Conservation (phyloP, 1,140 invertebrate genomes). For the Diorhabda carinulata region DNA sequence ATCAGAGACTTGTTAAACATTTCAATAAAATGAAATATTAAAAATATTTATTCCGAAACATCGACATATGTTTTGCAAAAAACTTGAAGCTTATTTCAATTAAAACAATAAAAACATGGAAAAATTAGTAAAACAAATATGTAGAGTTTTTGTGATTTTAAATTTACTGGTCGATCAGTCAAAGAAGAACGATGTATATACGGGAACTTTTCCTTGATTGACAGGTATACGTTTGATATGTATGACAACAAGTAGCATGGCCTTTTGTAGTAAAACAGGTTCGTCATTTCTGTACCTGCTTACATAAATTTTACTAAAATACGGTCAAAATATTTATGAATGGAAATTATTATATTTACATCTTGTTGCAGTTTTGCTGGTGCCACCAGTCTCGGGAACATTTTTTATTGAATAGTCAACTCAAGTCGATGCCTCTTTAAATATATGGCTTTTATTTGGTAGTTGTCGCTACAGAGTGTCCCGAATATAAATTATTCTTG, state of each 20-base stretch:
- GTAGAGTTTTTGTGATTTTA: conserved; percentile 31
- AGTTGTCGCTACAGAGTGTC: neutral
- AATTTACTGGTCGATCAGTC: conserved; percentile 29
- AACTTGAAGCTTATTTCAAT: conserved; percentile 25
- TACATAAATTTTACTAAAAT: conserved; percentile 33
- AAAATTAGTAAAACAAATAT: conserved; percentile 36
- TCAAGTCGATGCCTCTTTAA: neutral
- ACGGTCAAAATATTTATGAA: conserved; percentile 34
- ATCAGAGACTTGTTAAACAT: too few relatives aligned
- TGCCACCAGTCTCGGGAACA: conserved; percentile 1
- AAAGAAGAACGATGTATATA: conserved; percentile 17
- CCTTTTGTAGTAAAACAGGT: conserved; percentile 30
- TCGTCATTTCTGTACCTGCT: conserved; percentile 25
- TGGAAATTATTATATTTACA: conserved; percentile 26
- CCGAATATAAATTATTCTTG: too few relatives aligned
- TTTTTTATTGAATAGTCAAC: conserved; percentile 6
- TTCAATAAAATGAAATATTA: too few relatives aligned
- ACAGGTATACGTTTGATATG: conserved; percentile 32
- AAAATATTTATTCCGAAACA: too few relatives aligned
- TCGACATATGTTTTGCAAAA: too few relatives aligned
- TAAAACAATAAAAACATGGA: conserved; percentile 25
- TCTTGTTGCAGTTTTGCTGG: conserved; percentile 11
- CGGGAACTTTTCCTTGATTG: conserved; percentile 26
- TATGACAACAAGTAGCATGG: conserved; percentile 29
- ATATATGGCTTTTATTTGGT: neutral